These are phyloP conservation scores for Ceyx margarethae DNA, from an alignment of 2,113 vertebrate genomes.

Conservation along the genomic window DNA sequence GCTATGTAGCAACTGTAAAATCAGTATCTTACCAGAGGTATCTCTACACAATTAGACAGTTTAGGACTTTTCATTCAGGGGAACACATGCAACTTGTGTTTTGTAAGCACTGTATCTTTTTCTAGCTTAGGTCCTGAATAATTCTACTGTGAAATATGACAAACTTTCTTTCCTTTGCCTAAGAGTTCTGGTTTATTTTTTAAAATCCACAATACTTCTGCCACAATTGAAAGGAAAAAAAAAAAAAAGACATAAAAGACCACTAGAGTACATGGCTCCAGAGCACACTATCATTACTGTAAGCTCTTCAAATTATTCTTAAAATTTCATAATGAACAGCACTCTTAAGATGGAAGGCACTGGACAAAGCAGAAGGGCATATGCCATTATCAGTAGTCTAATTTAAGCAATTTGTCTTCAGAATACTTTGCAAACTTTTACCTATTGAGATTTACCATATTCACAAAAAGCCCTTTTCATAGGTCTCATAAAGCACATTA, in stretches of 20 bases:
- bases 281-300: neutral
- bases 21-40: neutral
- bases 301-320: conserved; percentile 1
- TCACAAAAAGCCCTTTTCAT: conserved; percentile 5
- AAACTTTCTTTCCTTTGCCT: neutral
- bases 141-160: neutral
- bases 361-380: conserved; percentile 9
- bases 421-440: conserved; percentile 40
- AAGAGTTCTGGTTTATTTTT: neutral
- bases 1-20: neutral
- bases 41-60: neutral
- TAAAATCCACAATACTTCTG: neutral
- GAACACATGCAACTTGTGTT: neutral
- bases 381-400: neutral
- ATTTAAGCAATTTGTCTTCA: conserved; percentile 53
- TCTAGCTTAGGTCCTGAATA: neutral
- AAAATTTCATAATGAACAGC: neutral
- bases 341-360: neutral
- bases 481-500: conserved; percentile 1
- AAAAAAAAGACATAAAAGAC: neutral
- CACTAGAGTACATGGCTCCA: neutral
- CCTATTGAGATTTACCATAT: neutral
- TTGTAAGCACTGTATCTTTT: neutral
- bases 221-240: neutral
- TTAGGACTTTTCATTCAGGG: neutral